Evolutionary conservation across 2,888 invertebrate genomes (phyloP).

Genomic region (Agonopterix arenella): DNA sequence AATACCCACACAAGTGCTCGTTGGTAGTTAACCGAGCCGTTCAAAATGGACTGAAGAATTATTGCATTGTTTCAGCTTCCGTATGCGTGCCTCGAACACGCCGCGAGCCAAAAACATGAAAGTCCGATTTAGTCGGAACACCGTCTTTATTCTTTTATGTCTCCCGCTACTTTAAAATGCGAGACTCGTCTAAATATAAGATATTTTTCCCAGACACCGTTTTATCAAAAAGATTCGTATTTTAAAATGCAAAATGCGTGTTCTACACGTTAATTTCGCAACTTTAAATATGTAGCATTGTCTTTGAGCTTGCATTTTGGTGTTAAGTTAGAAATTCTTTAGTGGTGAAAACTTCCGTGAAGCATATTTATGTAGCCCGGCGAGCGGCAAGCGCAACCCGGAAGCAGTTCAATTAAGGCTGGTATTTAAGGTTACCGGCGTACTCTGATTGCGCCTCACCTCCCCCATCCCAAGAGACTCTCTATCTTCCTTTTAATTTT

Average conservation of each 20-base stretch:
- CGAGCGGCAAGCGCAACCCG: conserved; percentile 50
- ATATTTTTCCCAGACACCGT: conserved; percentile 24
- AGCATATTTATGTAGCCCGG: conserved; percentile 63
- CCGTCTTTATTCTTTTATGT: conserved; percentile 35
- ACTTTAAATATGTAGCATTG: background rate
- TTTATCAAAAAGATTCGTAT: conserved; percentile 28
- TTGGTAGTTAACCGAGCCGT: conserved; percentile 20
- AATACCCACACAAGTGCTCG: conserved; percentile 7
- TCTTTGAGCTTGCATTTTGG: background rate
- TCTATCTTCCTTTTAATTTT: conserved; percentile 68
- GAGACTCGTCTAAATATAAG: conserved; percentile 32
- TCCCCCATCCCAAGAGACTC: conserved; percentile 44
- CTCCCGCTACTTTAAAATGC: conserved; percentile 31
- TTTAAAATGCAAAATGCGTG: conserved; percentile 23
- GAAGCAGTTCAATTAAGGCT: conserved; percentile 74
- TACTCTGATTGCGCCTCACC: conserved; percentile 64
- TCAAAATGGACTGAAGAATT: conserved; percentile 35
- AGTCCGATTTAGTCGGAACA: conserved; percentile 36
- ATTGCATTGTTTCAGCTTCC: conserved; percentile 44
- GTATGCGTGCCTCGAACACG: conserved; percentile 39
- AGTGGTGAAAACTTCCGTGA: conserved; percentile 55
- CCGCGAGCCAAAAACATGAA: conserved; percentile 45
- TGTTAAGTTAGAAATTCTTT: conserved; percentile 45
- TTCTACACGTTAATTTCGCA: background rate
- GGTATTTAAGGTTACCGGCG: conserved; percentile 73